Evolutionary conservation across 2,888 invertebrate genomes (phyloP).

Genomic region (Nasonia oneida): DNA sequence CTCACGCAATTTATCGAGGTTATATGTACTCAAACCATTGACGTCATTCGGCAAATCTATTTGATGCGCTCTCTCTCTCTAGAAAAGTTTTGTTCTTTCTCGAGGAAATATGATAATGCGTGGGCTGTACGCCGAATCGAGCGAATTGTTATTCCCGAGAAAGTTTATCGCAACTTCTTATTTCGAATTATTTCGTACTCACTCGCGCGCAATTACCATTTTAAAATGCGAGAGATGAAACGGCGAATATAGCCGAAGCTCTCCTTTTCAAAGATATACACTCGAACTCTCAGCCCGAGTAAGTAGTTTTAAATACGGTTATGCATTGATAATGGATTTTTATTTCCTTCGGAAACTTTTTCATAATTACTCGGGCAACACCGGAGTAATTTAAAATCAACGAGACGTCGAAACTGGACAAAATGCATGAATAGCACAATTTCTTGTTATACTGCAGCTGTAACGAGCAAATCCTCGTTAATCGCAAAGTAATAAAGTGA

Average conservation of each 20-base stretch:
- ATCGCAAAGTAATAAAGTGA: slow-evolving; percentile 57
- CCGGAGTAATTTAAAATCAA: slow-evolving; percentile 1
- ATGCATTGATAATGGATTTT: neutral
- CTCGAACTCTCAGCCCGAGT: neutral
- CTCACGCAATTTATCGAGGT: slow-evolving; percentile 27
- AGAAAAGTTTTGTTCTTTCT: neutral
- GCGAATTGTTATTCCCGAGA: neutral
- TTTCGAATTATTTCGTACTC: neutral
- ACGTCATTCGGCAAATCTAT: slow-evolving; percentile 12
- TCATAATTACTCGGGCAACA: neutral
- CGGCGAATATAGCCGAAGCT: no score
- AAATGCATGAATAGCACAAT: slow-evolving; percentile 20
- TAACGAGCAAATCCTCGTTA: slow-evolving; percentile 50
- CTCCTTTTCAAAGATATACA: no score
- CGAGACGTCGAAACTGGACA: neutral
- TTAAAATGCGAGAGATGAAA: no score
- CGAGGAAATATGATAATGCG: neutral
- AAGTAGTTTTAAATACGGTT: neutral
- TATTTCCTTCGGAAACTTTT: neutral
- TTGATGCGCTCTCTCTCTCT: neutral
- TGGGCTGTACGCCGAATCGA: neutral
- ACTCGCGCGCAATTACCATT: no score
- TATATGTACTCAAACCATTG: neutral
- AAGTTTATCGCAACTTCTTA: neutral
- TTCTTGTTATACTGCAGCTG: slow-evolving; percentile 35